These are phyloP conservation scores for Sebastes hopkinsi DNA, from an alignment of 2,797 vertebrate species.

Conservation along the genomic window DNA sequence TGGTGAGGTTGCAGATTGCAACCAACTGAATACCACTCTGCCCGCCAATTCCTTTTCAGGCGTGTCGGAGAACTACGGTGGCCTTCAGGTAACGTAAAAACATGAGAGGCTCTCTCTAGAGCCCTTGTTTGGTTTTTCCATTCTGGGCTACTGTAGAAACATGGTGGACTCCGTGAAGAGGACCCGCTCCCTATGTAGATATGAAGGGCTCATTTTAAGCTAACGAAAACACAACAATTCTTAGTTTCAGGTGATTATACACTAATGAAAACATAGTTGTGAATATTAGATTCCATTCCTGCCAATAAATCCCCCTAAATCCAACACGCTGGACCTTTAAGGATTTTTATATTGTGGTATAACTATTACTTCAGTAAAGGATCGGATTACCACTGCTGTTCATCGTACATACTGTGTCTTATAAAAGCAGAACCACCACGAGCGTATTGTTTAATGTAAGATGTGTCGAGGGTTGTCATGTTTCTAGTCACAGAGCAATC, in stretches of 20 bases:
- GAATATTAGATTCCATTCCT: background rate
- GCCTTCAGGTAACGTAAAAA: too few species aligned
- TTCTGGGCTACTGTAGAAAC: too few species aligned
- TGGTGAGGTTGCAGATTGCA: too few species aligned
- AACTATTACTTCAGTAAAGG: background rate
- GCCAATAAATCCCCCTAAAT: background rate
- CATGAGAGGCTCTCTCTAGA: too few species aligned
- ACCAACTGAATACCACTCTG: too few species aligned
- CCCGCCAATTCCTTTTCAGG: too few species aligned
- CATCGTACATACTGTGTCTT: background rate
- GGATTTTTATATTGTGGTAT: background rate
- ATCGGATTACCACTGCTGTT: background rate
- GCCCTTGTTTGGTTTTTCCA: fast-evolving
- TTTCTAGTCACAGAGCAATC: background rate
- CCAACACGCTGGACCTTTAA: background rate
- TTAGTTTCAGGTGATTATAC: background rate
- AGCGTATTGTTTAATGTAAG: fast-evolving
- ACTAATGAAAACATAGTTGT: background rate
- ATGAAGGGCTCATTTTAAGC: too few species aligned
- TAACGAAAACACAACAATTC: fast-evolving
- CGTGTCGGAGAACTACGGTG: fast-evolving
- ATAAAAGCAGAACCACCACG: background rate
- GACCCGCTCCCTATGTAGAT: too few species aligned
- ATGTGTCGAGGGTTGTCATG: background rate
- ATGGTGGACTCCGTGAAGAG: too few species aligned